Evolutionary conservation across 2,113 vertebrate genomes (phyloP), one percentile per base, ranked within the genome.

Genomic region (Clarias magur): DNA sequence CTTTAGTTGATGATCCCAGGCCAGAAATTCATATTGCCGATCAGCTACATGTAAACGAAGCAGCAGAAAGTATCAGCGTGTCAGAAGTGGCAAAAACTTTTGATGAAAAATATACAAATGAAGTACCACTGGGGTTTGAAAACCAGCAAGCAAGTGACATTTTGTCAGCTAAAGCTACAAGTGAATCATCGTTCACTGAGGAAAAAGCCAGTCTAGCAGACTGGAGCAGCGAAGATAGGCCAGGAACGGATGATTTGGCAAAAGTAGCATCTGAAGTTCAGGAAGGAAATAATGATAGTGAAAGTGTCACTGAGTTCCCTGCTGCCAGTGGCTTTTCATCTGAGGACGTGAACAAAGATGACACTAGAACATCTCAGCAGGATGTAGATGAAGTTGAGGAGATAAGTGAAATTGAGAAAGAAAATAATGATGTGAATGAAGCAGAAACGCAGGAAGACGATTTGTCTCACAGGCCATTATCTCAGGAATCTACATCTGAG

Each of bases 101-200:
- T 72, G 48, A 59, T 70, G 81, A 57, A n/a, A 75, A 42, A 60
- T 81, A 19, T 59, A 73, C 54, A 87, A 57, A 25, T 1, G 89
- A 91, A 90, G 76, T 8, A 78, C 85, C 78, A 60, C 67, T 79
- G 21, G 89, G 87, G 82, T 63, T 82, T 7, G 68, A 80, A 57
- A 76, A 80, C 12, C 70, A 78, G 60, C 79, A 87, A 60, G 34
- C 16, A 79, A 82, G 53, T 3, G 34, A 70, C 56, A 38, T 73
- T 42, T 78, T 82, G 17, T 15, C 30, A 59, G 70, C 27, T 38
- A 83, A 79, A 68, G 72, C 30, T 12, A n/a, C 38, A 27, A 78
- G 48, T 70, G 76, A 86, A 68, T 68, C 63, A 19, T 86, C 54
- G 2, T 80, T 79, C n/a, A 42, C 38, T 70, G 56, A 73, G 3